phyloP scores from a whole-genome alignment of 2,888 invertebrate species.

The Melanostoma scalare region DNA sequence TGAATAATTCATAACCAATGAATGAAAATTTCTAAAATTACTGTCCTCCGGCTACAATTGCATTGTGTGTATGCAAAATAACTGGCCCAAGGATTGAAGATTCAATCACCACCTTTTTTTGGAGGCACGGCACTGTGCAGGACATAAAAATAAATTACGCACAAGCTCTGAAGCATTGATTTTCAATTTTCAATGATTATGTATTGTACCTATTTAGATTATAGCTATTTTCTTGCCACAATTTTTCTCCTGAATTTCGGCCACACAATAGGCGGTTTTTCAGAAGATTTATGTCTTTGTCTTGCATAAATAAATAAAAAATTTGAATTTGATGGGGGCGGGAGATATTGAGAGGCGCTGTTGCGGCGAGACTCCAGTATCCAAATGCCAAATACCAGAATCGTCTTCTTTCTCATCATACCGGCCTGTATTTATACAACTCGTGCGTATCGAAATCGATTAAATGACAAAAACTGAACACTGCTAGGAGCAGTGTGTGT shows the following conservation, averaged over 20 bases:
- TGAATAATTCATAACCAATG: constrained; percentile 69
- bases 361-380: constrained; percentile 40
- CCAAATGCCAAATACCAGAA: constrained; percentile 36
- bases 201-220: constrained; percentile 69
- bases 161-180: constrained; percentile 22
- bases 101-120: constrained; percentile 42
- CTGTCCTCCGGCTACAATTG: constrained; percentile 46
- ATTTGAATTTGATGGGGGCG: constrained; percentile 71
- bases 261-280: constrained; percentile 50
- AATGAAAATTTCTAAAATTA: constrained; percentile 65
- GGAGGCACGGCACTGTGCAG: constrained; percentile 13
- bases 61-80: constrained; percentile 9
- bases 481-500: constrained; percentile 52
- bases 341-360: constrained; percentile 37
- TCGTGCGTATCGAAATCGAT: constrained; percentile 60
- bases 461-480: constrained; percentile 57
- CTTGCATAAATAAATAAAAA: constrained; percentile 71
- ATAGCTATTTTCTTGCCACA: constrained; percentile 53
- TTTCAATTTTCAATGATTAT: constrained; percentile 63
- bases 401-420: constrained; percentile 40
- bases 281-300: constrained; percentile 67
- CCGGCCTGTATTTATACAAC: constrained; percentile 26
- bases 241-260: constrained; percentile 50
- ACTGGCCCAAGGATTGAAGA: constrained; percentile 32
- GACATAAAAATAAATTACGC: constrained; percentile 15